phyloP scores from a whole-genome alignment of 2,888 invertebrate species.

The Xestia c-nigrum region DNA sequence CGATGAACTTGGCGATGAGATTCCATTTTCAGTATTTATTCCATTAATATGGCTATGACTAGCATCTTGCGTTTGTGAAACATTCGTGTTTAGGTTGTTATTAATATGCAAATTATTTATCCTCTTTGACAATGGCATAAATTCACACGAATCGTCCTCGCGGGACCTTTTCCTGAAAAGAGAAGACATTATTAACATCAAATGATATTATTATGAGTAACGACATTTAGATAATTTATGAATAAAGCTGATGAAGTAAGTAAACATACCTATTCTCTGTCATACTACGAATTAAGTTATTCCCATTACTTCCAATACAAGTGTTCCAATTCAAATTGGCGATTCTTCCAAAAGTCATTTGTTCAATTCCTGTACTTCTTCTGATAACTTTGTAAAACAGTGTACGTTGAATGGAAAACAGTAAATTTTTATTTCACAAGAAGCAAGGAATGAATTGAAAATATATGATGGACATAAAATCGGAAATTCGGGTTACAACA shows the following conservation, averaged over 20 bases:
- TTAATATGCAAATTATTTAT: constrained; percentile 97
- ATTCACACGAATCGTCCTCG: constrained; percentile 94
- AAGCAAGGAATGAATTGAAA: constrained; percentile 36
- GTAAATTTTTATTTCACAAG: constrained; percentile 50
- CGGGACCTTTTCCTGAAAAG: constrained; percentile 93
- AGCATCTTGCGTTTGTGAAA: constrained; percentile 76
- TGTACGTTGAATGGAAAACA: constrained; percentile 38
- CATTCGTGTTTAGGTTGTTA: constrained; percentile 84
- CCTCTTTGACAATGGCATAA: constrained; percentile 96
- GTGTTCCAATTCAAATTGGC: constrained; percentile 77
- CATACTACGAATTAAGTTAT: constrained; percentile 81
- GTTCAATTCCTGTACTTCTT: constrained; percentile 60
- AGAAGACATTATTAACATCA: constrained; percentile 8
- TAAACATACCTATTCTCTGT: constrained; percentile 86
- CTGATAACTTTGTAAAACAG: constrained; percentile 23
- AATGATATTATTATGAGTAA: too few species aligned
- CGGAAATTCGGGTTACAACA: constrained; percentile 3
- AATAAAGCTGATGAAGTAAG: constrained; percentile 35
- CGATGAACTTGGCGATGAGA: constrained; percentile 79
- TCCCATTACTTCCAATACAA: constrained; percentile 81
- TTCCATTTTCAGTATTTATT: constrained; percentile 78
- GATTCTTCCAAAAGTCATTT: constrained; percentile 84
- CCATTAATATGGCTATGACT: constrained; percentile 82
- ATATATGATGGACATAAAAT: constrained; percentile 11
- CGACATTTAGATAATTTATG: not conserved